These are phyloP conservation scores for Therioaphis trifolii DNA, from an alignment of 2,888 invertebrate genomes.

Conservation along the genomic window DNA sequence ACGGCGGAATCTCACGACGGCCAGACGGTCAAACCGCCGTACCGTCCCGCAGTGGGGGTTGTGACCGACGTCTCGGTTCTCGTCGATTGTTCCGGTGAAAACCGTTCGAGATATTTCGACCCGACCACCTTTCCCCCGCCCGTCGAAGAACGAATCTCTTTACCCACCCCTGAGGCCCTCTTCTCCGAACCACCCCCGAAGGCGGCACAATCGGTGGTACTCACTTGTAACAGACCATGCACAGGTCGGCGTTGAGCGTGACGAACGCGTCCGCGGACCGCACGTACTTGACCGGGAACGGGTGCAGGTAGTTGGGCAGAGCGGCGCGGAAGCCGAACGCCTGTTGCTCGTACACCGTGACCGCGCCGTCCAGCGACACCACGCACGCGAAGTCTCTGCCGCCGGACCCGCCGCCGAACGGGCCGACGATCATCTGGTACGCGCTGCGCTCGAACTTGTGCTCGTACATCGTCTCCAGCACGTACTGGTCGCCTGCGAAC, in stretches of 20 bases:
- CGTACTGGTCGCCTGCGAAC: slow-evolving; percentile 77
- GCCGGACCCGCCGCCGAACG: slow-evolving; percentile 80
- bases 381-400: slow-evolving; percentile 90
- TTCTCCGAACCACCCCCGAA: too few species aligned
- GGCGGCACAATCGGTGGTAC: too few species aligned
- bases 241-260: slow-evolving; percentile 83
- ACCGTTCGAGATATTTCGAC: too few species aligned
- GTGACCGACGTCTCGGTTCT: too few species aligned
- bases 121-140: too few species aligned
- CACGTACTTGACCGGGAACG: slow-evolving; percentile 86
- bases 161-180: too few species aligned
- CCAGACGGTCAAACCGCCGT: too few species aligned
- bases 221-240: slow-evolving; percentile 87
- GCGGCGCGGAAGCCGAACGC: slow-evolving; percentile 85
- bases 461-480: slow-evolving; percentile 78
- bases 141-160: too few species aligned
- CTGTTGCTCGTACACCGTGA: slow-evolving; percentile 94
- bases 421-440: slow-evolving; percentile 81
- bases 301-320: slow-evolving; percentile 83
- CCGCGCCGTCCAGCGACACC: slow-evolving; percentile 88
- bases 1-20: too few species aligned
- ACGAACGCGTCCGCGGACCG: slow-evolving; percentile 86
- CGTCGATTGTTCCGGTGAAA: too few species aligned
- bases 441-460: slow-evolving; percentile 84
- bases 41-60: too few species aligned